Conservation (phyloP, 2,113 vertebrate genomes). For the Tautogolabrus adspersus region DNA sequence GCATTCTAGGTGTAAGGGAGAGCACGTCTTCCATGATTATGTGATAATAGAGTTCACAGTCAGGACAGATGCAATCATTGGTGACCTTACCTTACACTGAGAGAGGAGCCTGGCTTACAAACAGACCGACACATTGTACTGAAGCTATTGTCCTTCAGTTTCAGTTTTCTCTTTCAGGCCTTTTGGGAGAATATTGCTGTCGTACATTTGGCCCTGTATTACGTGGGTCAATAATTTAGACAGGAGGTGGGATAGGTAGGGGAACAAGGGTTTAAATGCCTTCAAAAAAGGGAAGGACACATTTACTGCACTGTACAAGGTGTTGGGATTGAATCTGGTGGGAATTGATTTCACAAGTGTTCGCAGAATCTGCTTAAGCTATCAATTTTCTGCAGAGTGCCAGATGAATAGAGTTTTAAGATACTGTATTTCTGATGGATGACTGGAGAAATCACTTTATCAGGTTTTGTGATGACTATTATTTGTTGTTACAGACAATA, state of each 20-base stretch:
- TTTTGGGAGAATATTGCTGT: slow-evolving; percentile 32
- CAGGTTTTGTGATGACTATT: background rate
- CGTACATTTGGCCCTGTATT: slow-evolving; percentile 28
- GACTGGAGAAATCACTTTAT: background rate
- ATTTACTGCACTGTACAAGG: background rate
- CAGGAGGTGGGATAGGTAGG: background rate
- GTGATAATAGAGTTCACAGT: slow-evolving; percentile 20
- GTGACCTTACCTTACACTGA: background rate
- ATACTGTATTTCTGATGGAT: background rate
- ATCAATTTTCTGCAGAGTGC: background rate
- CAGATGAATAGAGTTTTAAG: background rate
- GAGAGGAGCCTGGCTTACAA: slow-evolving; percentile 9
- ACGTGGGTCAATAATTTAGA: slow-evolving; percentile 36
- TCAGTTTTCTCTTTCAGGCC: slow-evolving; percentile 7
- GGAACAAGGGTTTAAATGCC: background rate
- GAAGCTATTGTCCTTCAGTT: slow-evolving; percentile 23
- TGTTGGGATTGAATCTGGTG: background rate
- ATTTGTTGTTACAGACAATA: background rate
- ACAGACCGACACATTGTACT: slow-evolving; percentile 18
- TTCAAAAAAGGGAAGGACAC: too few relatives aligned
- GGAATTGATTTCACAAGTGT: too few relatives aligned
- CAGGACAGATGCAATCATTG: slow-evolving; percentile 34
- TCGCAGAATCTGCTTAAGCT: too few relatives aligned
- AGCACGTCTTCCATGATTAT: slow-evolving; percentile 1
- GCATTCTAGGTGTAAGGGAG: slow-evolving; percentile 3